Conservation (phyloP, 2,113 vertebrate species). For the Laticauda colubrina region DNA sequence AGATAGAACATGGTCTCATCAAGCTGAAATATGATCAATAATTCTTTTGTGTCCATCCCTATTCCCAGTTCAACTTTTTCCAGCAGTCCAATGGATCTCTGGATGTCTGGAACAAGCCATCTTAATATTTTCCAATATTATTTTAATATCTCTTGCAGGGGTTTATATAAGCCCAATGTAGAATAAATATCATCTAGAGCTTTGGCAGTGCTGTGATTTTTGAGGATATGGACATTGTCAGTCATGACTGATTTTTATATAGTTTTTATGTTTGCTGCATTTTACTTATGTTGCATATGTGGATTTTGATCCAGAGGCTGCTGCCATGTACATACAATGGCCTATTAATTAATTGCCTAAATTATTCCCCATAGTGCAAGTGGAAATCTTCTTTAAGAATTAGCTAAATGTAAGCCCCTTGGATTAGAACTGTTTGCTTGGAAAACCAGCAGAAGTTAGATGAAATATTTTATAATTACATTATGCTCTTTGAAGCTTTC, state of each 20-base stretch:
- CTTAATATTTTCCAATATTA: background rate
- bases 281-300: background rate
- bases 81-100: background rate
- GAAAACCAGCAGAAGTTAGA: background rate
- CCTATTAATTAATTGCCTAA: slow-evolving; percentile 3
- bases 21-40: background rate
- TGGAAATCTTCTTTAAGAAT: slow-evolving; percentile 16
- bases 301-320: background rate
- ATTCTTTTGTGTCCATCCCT: background rate
- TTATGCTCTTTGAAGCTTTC: background rate
- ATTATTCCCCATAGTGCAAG: slow-evolving; percentile 17
- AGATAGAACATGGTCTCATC: too few species aligned
- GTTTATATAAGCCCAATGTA: background rate
- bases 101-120: background rate
- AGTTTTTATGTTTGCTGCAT: background rate
- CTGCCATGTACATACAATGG: background rate
- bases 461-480: background rate
- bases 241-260: background rate
- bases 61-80: background rate
- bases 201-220: background rate
- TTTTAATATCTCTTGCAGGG: background rate
- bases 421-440: slow-evolving; percentile 2
- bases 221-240: background rate
- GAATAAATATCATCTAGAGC: background rate
- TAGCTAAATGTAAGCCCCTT: background rate